These are phyloP conservation scores for Sialia sialis DNA, from an alignment of 2,113 vertebrate species.

Conservation along the genomic window DNA sequence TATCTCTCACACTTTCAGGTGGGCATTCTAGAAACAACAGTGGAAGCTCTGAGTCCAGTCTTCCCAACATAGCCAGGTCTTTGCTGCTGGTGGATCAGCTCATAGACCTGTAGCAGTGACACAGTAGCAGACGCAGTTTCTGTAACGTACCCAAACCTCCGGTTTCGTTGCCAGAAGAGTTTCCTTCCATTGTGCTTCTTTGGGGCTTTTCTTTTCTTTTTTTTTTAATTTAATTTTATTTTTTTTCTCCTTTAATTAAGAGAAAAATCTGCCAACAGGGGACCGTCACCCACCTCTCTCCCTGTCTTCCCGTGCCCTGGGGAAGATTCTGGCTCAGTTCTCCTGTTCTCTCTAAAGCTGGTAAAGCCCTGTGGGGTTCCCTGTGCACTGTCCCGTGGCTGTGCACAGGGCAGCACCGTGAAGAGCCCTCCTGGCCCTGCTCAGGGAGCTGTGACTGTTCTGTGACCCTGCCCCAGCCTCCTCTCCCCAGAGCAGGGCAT, in stretches of 20 bases:
- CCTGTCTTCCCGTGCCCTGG: conserved; percentile 5
- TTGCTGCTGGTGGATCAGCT: conserved; percentile 99
- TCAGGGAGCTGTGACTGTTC: neutral
- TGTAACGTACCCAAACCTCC: conserved; percentile 71
- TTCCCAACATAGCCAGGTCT: conserved; percentile 98
- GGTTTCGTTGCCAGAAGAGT: conserved; percentile 68
- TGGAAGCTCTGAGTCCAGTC: conserved; percentile 99
- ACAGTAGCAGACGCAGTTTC: conserved; percentile 77
- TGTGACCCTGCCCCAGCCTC: conserved; percentile 43
- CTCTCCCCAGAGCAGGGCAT: conserved; percentile 3
- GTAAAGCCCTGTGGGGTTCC: neutral
- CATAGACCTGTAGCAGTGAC: conserved; percentile 97
- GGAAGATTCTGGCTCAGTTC: conserved; percentile 37
- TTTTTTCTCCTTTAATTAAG: neutral
- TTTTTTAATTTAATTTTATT: too few species aligned
- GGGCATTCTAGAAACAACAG: conserved; percentile 99
- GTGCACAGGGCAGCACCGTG: neutral
- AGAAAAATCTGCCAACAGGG: conserved; percentile 51
- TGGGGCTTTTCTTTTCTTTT: neutral
- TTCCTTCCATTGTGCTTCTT: conserved; percentile 63
- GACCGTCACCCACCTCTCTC: conserved; percentile 21
- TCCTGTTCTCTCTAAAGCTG: conserved; percentile 30
- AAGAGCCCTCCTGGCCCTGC: neutral
- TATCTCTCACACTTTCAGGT: conserved; percentile 93
- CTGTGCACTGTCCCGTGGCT: conserved; percentile 23